A percentile compares a stretch with the other conserved stretches of the same genome.
Conservation (phyloP, 2,888 invertebrate species). For the Hymenopus coronatus region DNA sequence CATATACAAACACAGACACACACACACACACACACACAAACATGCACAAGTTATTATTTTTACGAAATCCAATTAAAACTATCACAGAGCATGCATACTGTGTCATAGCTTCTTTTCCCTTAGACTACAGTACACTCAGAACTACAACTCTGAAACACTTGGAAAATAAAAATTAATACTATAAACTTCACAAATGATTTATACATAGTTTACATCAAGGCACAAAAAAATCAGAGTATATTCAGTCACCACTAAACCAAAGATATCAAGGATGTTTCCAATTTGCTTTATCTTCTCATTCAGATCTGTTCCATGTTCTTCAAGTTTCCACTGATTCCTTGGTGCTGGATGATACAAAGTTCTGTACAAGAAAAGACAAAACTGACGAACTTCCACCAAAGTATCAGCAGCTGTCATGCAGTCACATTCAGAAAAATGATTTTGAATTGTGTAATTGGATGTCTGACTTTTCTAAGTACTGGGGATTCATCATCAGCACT, state of each 20-base stretch:
- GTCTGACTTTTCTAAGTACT: neutral
- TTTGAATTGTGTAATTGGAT: neutral
- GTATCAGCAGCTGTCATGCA: neutral
- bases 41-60: too few species aligned
- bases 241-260: neutral
- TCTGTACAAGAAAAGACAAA: neutral
- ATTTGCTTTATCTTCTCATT: neutral
- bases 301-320: neutral
- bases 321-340: neutral
- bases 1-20: too few species aligned
- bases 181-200: neutral
- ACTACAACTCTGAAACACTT: too few species aligned
- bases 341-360: neutral
- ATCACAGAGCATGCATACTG: too few species aligned
- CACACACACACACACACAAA: too few species aligned
- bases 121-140: too few species aligned
- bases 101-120: too few species aligned
- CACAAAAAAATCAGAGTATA: neutral
- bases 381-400: neutral
- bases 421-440: neutral
- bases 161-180: neutral
- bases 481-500: neutral
- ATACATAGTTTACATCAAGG: neutral
- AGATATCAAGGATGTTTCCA: neutral
- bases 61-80: too few species aligned